Percentiles rank a stretch among this genome's conserved stretches.
Evolutionary conservation across 2,797 vertebrate genomes (phyloP).

Genomic region (Fundulus diaphanus): DNA sequence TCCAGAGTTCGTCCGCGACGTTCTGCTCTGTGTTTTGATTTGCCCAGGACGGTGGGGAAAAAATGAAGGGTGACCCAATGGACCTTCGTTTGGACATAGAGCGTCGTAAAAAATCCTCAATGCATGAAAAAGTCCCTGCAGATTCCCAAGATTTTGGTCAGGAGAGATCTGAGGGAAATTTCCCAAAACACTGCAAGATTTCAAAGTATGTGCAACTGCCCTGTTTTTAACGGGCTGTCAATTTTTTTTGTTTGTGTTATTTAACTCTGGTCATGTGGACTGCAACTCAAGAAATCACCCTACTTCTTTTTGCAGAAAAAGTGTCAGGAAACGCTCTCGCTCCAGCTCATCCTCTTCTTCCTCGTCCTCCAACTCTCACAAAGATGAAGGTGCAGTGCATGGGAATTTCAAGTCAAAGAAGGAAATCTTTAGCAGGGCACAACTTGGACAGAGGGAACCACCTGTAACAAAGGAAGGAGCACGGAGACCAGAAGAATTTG

Average conservation of each 20-base stretch:
- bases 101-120: slow-evolving; percentile 92
- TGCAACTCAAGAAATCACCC: not conserved
- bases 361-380: slow-evolving; percentile 86
- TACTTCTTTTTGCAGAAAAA: slow-evolving; percentile 83
- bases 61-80: slow-evolving; percentile 88
- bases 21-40: slow-evolving; percentile 73
- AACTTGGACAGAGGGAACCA: slow-evolving; percentile 84
- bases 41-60: slow-evolving; percentile 87
- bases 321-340: slow-evolving; percentile 88
- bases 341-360: slow-evolving; percentile 92
- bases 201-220: slow-evolving; percentile 79
- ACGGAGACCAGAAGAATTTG: slow-evolving; percentile 86
- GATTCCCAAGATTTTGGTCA: slow-evolving; percentile 87
- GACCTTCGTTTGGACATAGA: slow-evolving; percentile 98
- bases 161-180: slow-evolving; percentile 87
- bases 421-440: slow-evolving; percentile 85
- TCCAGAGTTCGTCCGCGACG: slow-evolving; percentile 76
- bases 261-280: not conserved
- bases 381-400: slow-evolving; percentile 59
- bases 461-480: slow-evolving; percentile 81
- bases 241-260: not conserved
- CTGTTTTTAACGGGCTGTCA: slow-evolving; percentile 4
- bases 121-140: slow-evolving; percentile 83
- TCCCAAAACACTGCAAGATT: slow-evolving; percentile 87
- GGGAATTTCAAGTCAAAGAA: slow-evolving; percentile 85